A percentile compares a stretch with the other conserved stretches of the same genome.
These are phyloP conservation scores for Sinocyclocheilus maitianheensis DNA, from an alignment of 2,113 vertebrate genomes.

Conservation along the genomic window DNA sequence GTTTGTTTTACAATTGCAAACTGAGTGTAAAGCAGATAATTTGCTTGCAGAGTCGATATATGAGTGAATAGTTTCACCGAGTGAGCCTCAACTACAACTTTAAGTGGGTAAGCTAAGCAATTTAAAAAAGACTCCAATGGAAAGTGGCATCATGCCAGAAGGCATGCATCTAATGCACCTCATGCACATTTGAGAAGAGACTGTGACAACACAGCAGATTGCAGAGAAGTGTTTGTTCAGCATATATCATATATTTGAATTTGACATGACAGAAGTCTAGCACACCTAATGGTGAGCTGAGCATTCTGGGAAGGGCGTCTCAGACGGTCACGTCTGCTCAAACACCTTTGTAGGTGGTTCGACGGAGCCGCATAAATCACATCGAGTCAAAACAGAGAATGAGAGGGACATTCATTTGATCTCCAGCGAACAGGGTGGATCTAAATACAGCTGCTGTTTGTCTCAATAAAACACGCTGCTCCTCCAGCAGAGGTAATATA, in stretches of 20 bases:
- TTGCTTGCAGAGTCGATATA: no score
- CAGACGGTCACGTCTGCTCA: constrained; percentile 50
- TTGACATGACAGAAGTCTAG: background rate
- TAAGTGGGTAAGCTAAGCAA: no score
- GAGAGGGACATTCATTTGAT: constrained; percentile 57
- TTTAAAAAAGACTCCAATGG: background rate
- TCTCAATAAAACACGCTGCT: constrained; percentile 69
- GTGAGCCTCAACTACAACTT: no score
- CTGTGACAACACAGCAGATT: no score
- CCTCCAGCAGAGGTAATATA: constrained; percentile 66
- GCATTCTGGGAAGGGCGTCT: constrained; percentile 24
- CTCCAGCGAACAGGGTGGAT: constrained; percentile 59
- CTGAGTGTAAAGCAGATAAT: no score
- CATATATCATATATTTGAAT: background rate
- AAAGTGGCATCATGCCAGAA: background rate
- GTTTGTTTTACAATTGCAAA: no score
- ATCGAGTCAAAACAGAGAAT: constrained; percentile 61
- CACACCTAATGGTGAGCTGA: background rate
- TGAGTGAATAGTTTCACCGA: no score
- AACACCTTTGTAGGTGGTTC: constrained; percentile 66
- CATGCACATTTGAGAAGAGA: background rate
- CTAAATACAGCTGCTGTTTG: constrained; percentile 77
- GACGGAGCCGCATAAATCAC: constrained; percentile 58
- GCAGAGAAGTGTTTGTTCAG: background rate
- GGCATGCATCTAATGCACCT: background rate